These are phyloP conservation scores for Helobdella robusta DNA, from an alignment of 2,888 invertebrate species.

Conservation along the genomic window DNA sequence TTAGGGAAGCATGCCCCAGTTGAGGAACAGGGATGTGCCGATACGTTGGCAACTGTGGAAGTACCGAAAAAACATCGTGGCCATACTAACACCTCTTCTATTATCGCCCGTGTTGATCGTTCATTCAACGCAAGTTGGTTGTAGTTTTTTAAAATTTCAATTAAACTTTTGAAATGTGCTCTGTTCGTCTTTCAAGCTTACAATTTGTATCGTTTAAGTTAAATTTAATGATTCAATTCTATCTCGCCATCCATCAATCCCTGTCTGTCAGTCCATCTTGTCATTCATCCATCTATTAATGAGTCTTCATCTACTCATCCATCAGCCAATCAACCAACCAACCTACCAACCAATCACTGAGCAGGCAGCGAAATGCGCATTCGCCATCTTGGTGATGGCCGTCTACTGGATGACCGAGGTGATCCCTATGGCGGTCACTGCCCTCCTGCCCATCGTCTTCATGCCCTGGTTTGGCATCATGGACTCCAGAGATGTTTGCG, in stretches of 20 bases:
- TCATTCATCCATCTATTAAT: no score
- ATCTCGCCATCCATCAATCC: no score
- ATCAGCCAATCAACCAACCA: slow-evolving; percentile 3
- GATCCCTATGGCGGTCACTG: slow-evolving; percentile 37
- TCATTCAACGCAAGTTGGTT: slow-evolving; percentile 19
- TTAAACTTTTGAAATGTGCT: no score
- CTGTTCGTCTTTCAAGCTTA: no score
- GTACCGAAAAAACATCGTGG: slow-evolving; percentile 23
- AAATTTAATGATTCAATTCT: no score
- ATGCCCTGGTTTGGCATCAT: slow-evolving; percentile 37
- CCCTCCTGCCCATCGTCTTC: slow-evolving; percentile 37
- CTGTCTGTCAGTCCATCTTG: no score
- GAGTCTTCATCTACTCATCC: background rate
- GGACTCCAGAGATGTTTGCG: slow-evolving; percentile 33
- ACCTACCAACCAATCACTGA: background rate
- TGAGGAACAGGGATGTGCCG: slow-evolving; percentile 16
- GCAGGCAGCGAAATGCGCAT: slow-evolving; percentile 44
- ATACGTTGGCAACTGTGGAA: slow-evolving; percentile 22
- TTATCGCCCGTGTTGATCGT: slow-evolving; percentile 25
- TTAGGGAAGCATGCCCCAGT: no score
- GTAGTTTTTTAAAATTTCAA: no score
- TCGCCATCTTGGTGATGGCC: slow-evolving; percentile 40
- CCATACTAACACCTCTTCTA: slow-evolving; percentile 25
- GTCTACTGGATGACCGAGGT: slow-evolving; percentile 39
- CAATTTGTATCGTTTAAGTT: no score